Percentiles rank a stretch among this genome's conserved stretches.
Conservation (phyloP, 1,140 invertebrate genomes). For the Fopius arisanus region DNA sequence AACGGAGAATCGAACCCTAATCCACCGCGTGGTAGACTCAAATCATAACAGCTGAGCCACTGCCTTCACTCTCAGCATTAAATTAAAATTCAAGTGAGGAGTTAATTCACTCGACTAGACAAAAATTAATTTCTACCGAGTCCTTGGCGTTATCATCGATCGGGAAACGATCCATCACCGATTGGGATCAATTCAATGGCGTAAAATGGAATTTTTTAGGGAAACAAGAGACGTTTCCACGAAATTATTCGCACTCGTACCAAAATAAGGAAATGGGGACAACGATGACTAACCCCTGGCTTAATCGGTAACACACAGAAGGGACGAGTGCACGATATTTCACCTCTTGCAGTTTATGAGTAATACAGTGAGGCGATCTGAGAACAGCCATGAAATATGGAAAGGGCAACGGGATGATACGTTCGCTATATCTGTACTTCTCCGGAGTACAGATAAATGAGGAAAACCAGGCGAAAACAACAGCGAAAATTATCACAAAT, state of each 20-base stretch:
- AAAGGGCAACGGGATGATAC: neutral
- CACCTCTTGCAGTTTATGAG: neutral
- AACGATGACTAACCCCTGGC: neutral
- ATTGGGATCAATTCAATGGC: neutral
- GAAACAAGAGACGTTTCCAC: neutral
- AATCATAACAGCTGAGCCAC: neutral
- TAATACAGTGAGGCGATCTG: neutral
- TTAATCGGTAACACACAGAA: neutral
- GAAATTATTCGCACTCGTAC: neutral
- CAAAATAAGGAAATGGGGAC: conserved; percentile 1
- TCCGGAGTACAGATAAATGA: neutral
- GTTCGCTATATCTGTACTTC: neutral
- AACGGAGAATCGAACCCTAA: neutral
- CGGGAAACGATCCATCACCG: neutral
- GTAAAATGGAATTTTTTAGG: neutral
- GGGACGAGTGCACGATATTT: neutral
- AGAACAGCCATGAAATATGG: neutral
- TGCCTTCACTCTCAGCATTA: neutral
- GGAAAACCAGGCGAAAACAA: neutral
- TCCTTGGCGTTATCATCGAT: no score
- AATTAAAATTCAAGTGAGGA: neutral
- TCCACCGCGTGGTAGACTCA: neutral
- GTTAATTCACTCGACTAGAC: neutral
- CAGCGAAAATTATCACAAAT: no score
- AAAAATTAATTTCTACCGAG: neutral